phyloP scores from a whole-genome alignment of 2,888 invertebrate genomes.

The Dexiosoma caninum region DNA sequence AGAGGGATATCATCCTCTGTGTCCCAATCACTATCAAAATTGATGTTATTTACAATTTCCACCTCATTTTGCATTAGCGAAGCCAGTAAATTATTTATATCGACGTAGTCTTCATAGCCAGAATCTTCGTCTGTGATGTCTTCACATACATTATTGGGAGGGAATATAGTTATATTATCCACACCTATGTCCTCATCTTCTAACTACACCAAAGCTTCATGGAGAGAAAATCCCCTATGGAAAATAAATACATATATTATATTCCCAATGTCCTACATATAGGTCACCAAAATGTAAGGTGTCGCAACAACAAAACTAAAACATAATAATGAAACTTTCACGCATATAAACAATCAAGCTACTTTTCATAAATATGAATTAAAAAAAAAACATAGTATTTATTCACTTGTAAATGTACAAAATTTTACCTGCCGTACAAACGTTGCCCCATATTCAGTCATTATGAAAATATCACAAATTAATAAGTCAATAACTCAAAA shows the following conservation, averaged over 20 bases:
- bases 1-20: conserved; percentile 8
- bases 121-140: too few relatives aligned
- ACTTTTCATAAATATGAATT: background rate
- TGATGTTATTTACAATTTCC: conserved; percentile 19
- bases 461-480: conserved; percentile 21
- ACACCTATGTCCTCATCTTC: too few relatives aligned
- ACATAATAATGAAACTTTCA: too few relatives aligned
- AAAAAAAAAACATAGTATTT: background rate
- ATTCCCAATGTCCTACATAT: background rate
- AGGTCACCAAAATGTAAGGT: too few relatives aligned
- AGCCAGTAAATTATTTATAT: conserved; percentile 7
- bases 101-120: too few relatives aligned
- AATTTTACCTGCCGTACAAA: background rate
- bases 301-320: too few relatives aligned
- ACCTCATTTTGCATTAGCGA: background rate
- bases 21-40: too few relatives aligned
- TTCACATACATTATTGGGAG: too few relatives aligned
- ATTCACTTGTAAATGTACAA: background rate
- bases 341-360: background rate
- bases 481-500: too few relatives aligned
- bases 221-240: too few relatives aligned
- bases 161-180: too few relatives aligned
- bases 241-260: conserved; percentile 8
- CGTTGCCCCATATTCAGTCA: background rate
- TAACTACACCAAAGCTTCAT: too few relatives aligned